Evolutionary conservation across 2,113 vertebrate genomes (phyloP), one percentile per base, ranked within the genome.

Genomic region (Chlamydotis undulata): DNA sequence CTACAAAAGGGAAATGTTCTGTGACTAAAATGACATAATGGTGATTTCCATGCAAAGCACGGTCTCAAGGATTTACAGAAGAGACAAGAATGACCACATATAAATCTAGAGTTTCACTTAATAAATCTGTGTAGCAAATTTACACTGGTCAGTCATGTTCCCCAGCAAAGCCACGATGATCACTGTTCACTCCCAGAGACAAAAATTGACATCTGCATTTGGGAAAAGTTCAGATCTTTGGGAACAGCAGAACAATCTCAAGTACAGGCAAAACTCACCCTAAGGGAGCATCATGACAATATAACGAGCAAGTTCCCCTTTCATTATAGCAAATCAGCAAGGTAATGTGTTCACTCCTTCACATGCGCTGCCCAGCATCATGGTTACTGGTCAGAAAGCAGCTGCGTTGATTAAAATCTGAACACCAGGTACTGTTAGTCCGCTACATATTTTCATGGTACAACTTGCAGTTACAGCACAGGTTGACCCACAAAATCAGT

Each of bases 1-100:
- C 45, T 56, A 93, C 61, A 93, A 93, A 93, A 93, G 16, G 73
- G 80, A 96, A 96, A 87, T 71, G 70, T 81, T 90, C 90, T 96
- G 86, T 91, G 89, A 96, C 94, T 92, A 87, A 96, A 95, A 73
- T 81, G 88, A 89, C 89, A 85, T 73, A 88, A 84, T 35, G 69
- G 57, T 82, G 86, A 94, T 93, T 96, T 91, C 57, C 86, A 73
- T 92, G 83, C 90, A 87, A 85, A 91, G n/a, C 83, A 76, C 3
- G 28, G 76, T 89, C 67, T 90, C 93, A 63, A 84, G 88, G 77
- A 93, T 86, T 95, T 96, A 87, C 39, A 79, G 86, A 91, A 89
- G 55, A 96, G 57, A 78, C 73, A 84, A 86, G 77, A 88, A 91
- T 86, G 90, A 84, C 80, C 64, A 94, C 25, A 90, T 63, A 5